Evolutionary conservation across 1,140 invertebrate genomes (phyloP).

Genomic region (Pygmarrhopalites habei): DNA sequence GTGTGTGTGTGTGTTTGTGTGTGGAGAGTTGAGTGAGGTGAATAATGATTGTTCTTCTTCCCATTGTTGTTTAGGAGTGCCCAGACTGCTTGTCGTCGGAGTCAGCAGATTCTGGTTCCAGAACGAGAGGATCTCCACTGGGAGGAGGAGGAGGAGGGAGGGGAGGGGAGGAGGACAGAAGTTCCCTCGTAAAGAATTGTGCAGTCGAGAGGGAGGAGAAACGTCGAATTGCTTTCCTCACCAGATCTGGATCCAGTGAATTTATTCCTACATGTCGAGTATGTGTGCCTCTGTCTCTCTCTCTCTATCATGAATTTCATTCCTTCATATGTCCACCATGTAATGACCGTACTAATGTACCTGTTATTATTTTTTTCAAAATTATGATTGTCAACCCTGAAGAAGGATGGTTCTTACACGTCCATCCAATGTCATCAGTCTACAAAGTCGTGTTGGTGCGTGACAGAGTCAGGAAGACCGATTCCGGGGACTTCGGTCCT

Average conservation of each 20-base stretch:
- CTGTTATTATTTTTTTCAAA: no score
- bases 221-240: conserved; percentile 12
- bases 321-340: no score
- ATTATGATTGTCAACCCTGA: no score
- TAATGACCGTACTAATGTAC: no score
- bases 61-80: not conserved
- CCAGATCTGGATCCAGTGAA: conserved; percentile 19
- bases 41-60: no score
- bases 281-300: no score
- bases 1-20: no score
- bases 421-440: conserved; percentile 72
- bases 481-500: conserved; percentile 65
- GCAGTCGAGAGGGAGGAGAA: conserved; percentile 28
- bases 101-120: no score
- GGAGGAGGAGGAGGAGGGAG: no score
- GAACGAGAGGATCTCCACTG: no score
- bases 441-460: conserved; percentile 75
- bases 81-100: conserved; percentile 35
- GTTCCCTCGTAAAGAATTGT: conserved; percentile 11
- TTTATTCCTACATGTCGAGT: conserved; percentile 59
- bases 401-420: conserved; percentile 76
- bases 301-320: no score
- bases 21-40: no score
- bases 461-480: conserved; percentile 67
- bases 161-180: conserved; percentile 15